phyloP scores from a whole-genome alignment of 2,113 vertebrate species.

The Phylloscopus trochilus region DNA sequence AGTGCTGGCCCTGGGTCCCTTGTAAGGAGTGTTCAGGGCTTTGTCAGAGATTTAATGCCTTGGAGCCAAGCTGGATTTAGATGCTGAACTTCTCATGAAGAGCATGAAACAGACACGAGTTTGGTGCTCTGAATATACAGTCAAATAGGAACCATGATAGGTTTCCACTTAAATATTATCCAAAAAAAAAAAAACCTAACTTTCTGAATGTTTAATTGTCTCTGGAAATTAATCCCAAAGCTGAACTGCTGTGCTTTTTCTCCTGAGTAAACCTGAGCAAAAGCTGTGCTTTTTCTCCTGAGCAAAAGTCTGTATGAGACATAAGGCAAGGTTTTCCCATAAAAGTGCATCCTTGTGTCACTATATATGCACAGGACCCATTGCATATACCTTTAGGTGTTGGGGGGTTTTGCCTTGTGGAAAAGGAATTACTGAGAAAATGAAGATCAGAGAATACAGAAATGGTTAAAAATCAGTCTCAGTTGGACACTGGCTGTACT shows the following conservation, averaged over 20 bases:
- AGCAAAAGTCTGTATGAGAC: background rate
- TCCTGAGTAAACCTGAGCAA: background rate
- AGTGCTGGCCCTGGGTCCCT: background rate
- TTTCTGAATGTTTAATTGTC: background rate
- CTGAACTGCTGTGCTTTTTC: background rate
- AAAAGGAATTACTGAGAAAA: background rate
- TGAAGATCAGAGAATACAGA: background rate
- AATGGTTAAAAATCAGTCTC: background rate
- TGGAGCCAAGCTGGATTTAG: background rate
- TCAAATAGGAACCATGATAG: background rate
- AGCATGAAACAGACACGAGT: background rate
- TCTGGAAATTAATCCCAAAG: background rate
- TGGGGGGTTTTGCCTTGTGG: background rate
- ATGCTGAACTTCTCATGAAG: background rate
- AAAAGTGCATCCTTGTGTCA: background rate
- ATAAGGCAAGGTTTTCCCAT: background rate
- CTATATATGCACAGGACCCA: background rate
- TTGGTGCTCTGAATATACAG: background rate
- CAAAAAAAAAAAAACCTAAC: background rate
- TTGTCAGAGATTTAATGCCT: background rate
- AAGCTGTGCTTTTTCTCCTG: background rate
- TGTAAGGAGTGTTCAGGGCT: background rate
- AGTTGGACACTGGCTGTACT: background rate
- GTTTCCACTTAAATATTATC: background rate
- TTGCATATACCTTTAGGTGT: background rate